Evolutionary conservation across 1,140 invertebrate genomes (phyloP).

Genomic region (Bursaphelenchus mucronatus): DNA sequence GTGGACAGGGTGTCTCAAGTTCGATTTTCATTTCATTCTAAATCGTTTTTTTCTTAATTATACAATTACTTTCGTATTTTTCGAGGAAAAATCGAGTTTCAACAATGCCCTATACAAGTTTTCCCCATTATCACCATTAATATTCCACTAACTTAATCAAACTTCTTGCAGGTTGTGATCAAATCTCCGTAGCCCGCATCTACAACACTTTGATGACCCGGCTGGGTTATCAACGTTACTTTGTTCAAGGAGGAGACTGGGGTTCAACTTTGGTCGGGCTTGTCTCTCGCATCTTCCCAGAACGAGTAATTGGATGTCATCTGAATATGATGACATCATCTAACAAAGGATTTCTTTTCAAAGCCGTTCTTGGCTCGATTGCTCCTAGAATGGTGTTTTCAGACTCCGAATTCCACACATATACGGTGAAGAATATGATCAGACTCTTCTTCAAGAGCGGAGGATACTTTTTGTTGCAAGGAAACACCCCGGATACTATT

Average conservation of each 20-base stretch:
- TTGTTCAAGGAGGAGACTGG: constrained; percentile 73
- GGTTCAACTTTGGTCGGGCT: constrained; percentile 58
- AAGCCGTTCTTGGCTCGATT: constrained; percentile 61
- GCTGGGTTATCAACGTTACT: constrained; percentile 73
- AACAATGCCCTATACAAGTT: no score
- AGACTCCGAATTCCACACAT: constrained; percentile 64
- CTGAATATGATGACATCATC: constrained; percentile 67
- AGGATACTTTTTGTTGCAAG: constrained; percentile 74
- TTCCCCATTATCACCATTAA: no score
- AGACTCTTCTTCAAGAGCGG: constrained; percentile 67
- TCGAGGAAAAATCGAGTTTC: no score
- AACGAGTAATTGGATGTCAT: constrained; percentile 67
- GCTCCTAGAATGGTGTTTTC: constrained; percentile 65
- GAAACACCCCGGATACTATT: constrained; percentile 83
- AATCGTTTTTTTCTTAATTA: no score
- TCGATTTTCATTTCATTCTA: no score
- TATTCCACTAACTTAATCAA: no score
- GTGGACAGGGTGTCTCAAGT: no score
- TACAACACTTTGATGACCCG: constrained; percentile 78
- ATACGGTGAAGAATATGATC: constrained; percentile 66
- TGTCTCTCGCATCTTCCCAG: constrained; percentile 70
- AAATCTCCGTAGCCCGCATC: constrained; percentile 69
- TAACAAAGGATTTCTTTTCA: constrained; percentile 63
- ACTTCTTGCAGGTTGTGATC: constrained; percentile 17
- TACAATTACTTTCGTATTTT: no score